These are phyloP conservation scores for Tinamus guttatus DNA, from an alignment of 2,113 vertebrate genomes.

Conservation along the genomic window DNA sequence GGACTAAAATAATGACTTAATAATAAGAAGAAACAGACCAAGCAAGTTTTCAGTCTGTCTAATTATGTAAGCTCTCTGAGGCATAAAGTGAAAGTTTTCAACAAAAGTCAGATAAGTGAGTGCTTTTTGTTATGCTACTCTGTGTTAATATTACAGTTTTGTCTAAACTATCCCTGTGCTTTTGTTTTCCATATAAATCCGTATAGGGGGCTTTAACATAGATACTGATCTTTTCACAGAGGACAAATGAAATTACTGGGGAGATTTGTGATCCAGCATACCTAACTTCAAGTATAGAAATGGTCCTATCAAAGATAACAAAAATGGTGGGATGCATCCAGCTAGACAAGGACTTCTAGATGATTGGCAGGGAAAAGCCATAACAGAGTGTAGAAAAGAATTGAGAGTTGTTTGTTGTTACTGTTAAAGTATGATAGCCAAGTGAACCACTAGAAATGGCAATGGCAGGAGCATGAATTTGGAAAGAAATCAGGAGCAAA, in stretches of 20 bases:
- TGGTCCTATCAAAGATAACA: background rate
- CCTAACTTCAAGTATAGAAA: background rate
- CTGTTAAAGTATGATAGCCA: background rate
- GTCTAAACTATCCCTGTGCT: background rate
- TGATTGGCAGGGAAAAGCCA: background rate
- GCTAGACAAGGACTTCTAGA: background rate
- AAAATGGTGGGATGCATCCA: background rate
- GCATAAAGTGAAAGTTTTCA: constrained; percentile 42
- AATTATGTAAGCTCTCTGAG: constrained; percentile 49
- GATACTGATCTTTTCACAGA: background rate
- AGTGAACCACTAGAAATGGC: background rate
- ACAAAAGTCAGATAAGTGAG: background rate
- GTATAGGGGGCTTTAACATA: background rate
- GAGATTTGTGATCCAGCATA: background rate
- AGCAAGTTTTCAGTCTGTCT: constrained; percentile 43
- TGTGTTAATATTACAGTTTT: background rate
- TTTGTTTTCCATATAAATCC: background rate
- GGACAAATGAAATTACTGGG: background rate
- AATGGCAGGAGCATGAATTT: background rate
- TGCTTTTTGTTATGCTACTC: background rate
- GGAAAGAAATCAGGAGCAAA: background rate
- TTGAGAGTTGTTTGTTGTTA: background rate
- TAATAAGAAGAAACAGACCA: constrained; percentile 56
- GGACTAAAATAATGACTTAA: constrained; percentile 59
- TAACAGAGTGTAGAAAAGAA: background rate